Percentiles rank a stretch among this genome's conserved stretches.
Evolutionary conservation across 2,888 invertebrate species (phyloP).

Genomic region (Temnothorax ravouxi): DNA sequence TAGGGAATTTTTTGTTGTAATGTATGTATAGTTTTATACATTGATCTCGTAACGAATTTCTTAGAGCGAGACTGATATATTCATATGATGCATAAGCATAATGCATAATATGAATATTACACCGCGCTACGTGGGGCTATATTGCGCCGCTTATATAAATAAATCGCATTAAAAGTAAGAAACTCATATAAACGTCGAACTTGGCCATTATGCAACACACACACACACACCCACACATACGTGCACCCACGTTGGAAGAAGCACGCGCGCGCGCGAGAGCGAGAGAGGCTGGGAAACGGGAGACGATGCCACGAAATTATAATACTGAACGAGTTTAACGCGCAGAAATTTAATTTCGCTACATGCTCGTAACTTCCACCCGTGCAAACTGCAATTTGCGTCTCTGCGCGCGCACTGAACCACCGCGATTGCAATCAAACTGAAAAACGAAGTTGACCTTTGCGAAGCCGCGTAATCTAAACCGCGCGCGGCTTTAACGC

Average conservation of each 20-base stretch:
- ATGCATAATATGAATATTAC: conserved; percentile 35
- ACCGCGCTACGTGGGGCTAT: background rate
- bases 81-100: conserved; percentile 8
- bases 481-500: conserved; percentile 29
- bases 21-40: too few relatives aligned
- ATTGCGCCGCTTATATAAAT: conserved; percentile 38
- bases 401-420: conserved; percentile 7
- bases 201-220: conserved; percentile 35
- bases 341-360: conserved; percentile 52
- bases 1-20: background rate
- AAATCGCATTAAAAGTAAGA: conserved; percentile 50
- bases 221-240: background rate
- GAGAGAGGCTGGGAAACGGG: background rate
- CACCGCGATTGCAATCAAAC: conserved; percentile 50
- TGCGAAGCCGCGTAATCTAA: conserved; percentile 39
- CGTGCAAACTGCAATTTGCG: conserved; percentile 47
- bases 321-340: conserved; percentile 55
- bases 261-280: conserved; percentile 9
- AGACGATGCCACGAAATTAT: conserved; percentile 37
- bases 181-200: conserved; percentile 49
- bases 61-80: conserved; percentile 2
- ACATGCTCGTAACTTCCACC: conserved; percentile 46
- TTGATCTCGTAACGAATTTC: background rate
- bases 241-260: conserved; percentile 7
- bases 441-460: conserved; percentile 51